Percentiles rank a stretch among this genome's conserved stretches.
These are phyloP conservation scores for Tetramorium bicarinatum DNA, from an alignment of 2,888 invertebrate genomes.

Conservation along the genomic window DNA sequence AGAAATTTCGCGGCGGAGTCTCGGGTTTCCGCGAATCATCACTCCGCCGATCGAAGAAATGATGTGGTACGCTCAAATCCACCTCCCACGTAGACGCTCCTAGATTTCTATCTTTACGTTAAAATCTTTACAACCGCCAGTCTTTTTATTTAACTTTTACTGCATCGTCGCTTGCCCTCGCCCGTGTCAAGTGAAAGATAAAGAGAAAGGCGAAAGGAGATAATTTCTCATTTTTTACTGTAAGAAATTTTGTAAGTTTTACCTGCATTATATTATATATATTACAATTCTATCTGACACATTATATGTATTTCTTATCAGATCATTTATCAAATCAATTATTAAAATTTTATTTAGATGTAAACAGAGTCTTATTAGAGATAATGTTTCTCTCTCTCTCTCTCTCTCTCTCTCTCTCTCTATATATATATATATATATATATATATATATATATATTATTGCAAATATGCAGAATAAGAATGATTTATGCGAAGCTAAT, in stretches of 20 bases:
- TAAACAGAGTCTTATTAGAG: background rate
- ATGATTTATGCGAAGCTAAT: conserved; percentile 15
- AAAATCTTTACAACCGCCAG: background rate
- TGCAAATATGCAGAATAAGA: background rate
- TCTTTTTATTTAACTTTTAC: background rate
- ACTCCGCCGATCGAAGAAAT: conserved; percentile 62
- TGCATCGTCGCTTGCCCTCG: background rate
- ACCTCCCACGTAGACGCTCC: conserved; percentile 70
- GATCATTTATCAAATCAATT: background rate
- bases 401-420: too few species aligned
- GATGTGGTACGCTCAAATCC: conserved; percentile 42
- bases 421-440: too few species aligned
- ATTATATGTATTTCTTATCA: background rate
- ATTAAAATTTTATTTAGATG: background rate
- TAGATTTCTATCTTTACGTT: conserved; percentile 47
- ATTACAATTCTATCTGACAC: background rate
- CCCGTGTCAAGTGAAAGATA: background rate
- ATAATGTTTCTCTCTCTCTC: background rate
- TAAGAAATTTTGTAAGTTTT: background rate
- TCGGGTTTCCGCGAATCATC: conserved; percentile 70
- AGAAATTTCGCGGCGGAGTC: conserved; percentile 65
- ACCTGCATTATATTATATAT: background rate
- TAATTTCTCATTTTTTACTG: background rate
- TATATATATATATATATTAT: too few species aligned
- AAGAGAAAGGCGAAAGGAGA: background rate